Percentiles rank a stretch among this genome's conserved stretches.
Conservation (phyloP, 2,888 invertebrate genomes). For the Labia minor region DNA sequence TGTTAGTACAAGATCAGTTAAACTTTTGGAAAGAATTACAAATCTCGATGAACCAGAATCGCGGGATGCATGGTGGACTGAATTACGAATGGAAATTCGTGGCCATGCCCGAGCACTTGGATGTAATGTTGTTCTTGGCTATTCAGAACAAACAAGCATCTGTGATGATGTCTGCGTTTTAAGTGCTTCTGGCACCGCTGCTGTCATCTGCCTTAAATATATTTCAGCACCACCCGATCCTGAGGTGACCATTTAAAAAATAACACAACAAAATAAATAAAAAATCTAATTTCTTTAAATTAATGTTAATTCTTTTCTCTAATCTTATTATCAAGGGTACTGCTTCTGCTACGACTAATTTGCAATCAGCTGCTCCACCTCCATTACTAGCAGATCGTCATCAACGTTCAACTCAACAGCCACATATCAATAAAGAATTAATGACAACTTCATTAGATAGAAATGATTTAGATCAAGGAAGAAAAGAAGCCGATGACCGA, state of each 20-base stretch:
- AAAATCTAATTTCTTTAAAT: no score
- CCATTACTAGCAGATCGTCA: background rate
- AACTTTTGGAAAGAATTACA: constrained; percentile 66
- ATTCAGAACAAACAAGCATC: constrained; percentile 83
- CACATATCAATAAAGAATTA: constrained; percentile 30
- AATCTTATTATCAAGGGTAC: background rate
- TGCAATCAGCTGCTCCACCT: background rate
- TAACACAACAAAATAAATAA: no score
- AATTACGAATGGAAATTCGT: constrained; percentile 86
- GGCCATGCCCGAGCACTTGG: constrained; percentile 85
- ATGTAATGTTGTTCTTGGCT: constrained; percentile 90
- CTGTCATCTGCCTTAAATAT: constrained; percentile 57
- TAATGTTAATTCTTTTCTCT: no score
- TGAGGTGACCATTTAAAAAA: background rate
- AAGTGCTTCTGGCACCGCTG: constrained; percentile 89
- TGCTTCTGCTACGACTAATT: background rate
- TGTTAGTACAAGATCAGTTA: constrained; percentile 73
- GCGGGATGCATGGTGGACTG: constrained; percentile 94
- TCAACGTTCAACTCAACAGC: constrained; percentile 9
- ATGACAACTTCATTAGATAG: constrained; percentile 44
- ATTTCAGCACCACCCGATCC: constrained; percentile 32
- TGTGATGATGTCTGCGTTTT: constrained; percentile 92
- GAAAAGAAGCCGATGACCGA: constrained; percentile 31
- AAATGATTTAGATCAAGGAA: constrained; percentile 39
- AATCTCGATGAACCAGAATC: constrained; percentile 84